Base-by-base conservation (phyloP, 2,888 invertebrate species). In the Crepidodera aurea region DNA sequence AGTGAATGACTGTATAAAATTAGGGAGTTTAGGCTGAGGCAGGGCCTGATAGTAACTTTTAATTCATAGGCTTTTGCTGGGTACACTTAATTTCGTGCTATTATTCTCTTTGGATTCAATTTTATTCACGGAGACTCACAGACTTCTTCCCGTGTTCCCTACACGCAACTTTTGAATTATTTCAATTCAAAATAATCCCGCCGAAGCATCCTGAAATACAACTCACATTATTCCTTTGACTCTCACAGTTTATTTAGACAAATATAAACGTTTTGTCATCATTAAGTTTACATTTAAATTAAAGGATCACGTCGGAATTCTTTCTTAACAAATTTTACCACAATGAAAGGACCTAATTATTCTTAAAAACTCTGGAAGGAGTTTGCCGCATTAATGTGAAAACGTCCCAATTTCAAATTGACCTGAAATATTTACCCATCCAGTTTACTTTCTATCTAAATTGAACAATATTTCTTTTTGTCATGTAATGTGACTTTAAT, bases 251-350 rank as follows among this genome's bases (percentile, higher is more conserved):
- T 44, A 44, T 44, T 44, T 44, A 44, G 44, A 44, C 44, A 44
- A 44, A 44, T 44, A 44, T 13, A 44, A 44, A 44, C 44, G 44
- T 44, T 44, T 44, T 44, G 44, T 44, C 44, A 44, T 44, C 44
- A 19, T 44, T 44, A 22, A 22, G 42, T 44, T 44, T 44, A 22
- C 44, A 44, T 44, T 44, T 44, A 22, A 44, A 22, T 44, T 44
- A 44, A 22, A 44, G 13, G 44, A 44, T 44, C 19, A 44, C 22
- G 44, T 42, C 42, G 16, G 18, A 42, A 42, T 42, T 42, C 42
- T 42, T n/a, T 42, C 42, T 16, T 16, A 42, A 44, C 22, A 44
- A 44, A 44, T 44, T 44, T 44, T 44, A 44, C 44, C 12, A 10
- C 6, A 44, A 44, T 12, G 44, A 44, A 44, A 44, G 12, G 44